Conservation (phyloP, 2,113 vertebrate genomes). For the Erinaceus europaeus region DNA sequence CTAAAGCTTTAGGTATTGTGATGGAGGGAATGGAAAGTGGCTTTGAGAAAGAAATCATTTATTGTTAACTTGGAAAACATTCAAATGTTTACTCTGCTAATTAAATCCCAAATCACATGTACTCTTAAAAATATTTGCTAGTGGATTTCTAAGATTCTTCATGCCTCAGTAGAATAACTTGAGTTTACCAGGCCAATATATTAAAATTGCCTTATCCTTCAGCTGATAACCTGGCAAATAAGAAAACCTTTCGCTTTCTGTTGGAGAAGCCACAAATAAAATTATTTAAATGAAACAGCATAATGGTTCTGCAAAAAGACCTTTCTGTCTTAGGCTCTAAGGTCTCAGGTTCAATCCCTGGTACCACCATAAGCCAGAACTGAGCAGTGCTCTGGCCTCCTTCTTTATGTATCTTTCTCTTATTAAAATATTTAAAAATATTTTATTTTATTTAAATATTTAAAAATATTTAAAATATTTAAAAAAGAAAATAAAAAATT, state of each 20-base stretch:
- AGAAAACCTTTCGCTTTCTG: conserved; percentile 19
- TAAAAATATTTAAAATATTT: too few species aligned
- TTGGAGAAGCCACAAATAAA: conserved; percentile 58
- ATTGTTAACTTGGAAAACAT: conserved; percentile 45
- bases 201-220: background rate
- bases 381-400: too few species aligned
- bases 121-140: conserved; percentile 1
- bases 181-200: conserved; percentile 36
- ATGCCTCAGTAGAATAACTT: background rate
- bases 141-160: conserved; percentile 1
- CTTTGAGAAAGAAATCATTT: conserved; percentile 36
- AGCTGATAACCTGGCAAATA: background rate
- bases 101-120: conserved; percentile 4
- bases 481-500: too few species aligned
- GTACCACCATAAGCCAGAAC: too few species aligned
- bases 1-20: conserved; percentile 14
- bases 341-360: too few species aligned
- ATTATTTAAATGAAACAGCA: too few species aligned
- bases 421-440: too few species aligned
- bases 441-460: too few species aligned
- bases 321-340: too few species aligned
- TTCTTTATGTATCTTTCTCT: too few species aligned
- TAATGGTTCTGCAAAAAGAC: too few species aligned
- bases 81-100: conserved; percentile 41
- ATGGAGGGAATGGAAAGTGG: background rate